phyloP scores from a whole-genome alignment of 2,113 vertebrate genomes.

The Addax nasomaculatus region DNA sequence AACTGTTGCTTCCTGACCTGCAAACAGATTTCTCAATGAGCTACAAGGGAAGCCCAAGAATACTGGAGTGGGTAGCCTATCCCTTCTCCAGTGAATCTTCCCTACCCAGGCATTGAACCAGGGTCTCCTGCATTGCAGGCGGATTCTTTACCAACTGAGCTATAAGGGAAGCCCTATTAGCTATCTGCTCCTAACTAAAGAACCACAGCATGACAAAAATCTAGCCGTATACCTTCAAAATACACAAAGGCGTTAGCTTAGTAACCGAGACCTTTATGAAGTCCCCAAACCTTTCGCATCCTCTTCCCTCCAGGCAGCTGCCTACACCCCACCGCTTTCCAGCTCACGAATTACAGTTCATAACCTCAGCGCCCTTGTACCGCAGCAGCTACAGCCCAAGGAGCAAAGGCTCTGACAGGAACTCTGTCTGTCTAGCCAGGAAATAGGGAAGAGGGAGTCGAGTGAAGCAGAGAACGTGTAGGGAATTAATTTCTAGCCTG shows the following conservation, averaged over 20 bases:
- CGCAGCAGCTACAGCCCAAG: neutral
- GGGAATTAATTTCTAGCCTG: neutral
- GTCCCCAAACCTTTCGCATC: neutral
- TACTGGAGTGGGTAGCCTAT: neutral
- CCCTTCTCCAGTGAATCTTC: neutral
- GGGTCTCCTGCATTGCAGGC: neutral
- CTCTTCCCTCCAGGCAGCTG: neutral
- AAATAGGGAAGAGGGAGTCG: neutral
- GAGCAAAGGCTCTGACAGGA: neutral
- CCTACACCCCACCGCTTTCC: neutral
- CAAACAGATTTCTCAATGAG: neutral
- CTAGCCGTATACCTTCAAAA: neutral
- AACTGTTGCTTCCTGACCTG: neutral
- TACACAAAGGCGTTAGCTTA: neutral
- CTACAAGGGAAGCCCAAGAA: neutral
- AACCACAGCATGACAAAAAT: neutral
- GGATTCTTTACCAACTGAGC: neutral
- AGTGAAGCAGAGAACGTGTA: neutral
- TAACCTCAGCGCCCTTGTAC: neutral
- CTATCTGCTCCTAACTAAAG: neutral
- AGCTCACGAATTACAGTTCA: neutral
- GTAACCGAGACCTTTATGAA: neutral
- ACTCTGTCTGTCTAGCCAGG: neutral
- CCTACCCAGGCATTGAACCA: accelerated
- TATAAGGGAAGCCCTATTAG: neutral